A percentile compares a stretch with the other conserved stretches of the same genome.
Evolutionary conservation across 1,140 invertebrate genomes (phyloP).

Genomic region (Oncopeltus fasciatus): DNA sequence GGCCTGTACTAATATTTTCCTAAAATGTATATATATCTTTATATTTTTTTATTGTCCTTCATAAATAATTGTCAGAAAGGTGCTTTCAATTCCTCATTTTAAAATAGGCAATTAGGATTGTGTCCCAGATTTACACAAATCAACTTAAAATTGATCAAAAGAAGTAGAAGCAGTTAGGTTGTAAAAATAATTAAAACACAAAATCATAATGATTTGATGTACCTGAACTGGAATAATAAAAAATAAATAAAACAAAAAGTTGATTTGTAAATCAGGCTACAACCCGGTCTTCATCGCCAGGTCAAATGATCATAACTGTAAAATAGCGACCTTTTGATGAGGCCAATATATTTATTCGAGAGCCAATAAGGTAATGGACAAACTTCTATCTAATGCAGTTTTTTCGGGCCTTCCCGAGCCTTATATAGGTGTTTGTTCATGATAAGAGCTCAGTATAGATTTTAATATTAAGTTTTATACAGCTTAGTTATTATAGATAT

Average conservation of each 20-base stretch:
- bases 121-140: neutral
- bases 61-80: neutral
- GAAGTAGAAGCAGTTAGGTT: neutral
- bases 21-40: too few species aligned
- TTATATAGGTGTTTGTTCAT: constrained; percentile 5
- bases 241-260: neutral
- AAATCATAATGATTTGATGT: neutral
- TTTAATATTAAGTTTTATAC: neutral
- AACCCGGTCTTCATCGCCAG: neutral
- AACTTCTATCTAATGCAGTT: constrained; percentile 6
- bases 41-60: neutral
- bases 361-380: neutral
- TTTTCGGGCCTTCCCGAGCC: neutral
- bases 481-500: constrained; percentile 2
- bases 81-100: neutral
- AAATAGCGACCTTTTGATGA: neutral
- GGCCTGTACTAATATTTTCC: too few species aligned
- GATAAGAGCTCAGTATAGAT: neutral
- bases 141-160: neutral
- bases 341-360: neutral
- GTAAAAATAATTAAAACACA: neutral
- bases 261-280: constrained; percentile 6
- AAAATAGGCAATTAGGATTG: neutral
- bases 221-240: neutral
- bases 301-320: neutral